Percentiles rank a stretch among this genome's conserved stretches.
Evolutionary conservation across 1,140 invertebrate species (phyloP).

Genomic region (Neuroterus valhalla): DNA sequence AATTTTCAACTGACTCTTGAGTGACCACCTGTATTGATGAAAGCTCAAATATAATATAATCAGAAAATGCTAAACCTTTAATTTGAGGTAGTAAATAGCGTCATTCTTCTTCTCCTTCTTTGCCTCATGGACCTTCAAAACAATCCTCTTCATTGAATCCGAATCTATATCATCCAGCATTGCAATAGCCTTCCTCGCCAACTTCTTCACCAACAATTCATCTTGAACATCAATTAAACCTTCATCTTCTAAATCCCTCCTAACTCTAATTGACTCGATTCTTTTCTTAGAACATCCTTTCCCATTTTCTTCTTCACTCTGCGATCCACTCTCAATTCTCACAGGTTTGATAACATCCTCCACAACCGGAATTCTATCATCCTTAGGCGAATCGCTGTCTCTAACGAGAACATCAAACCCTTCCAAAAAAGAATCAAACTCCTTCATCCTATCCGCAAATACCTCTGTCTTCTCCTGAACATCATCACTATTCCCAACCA

Average conservation of each 20-base stretch:
- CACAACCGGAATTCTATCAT: slow-evolving; percentile 42
- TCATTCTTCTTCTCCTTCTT: slow-evolving; percentile 47
- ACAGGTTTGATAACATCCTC: slow-evolving; percentile 50
- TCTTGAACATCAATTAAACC: slow-evolving; percentile 39
- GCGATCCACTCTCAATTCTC: slow-evolving; percentile 32
- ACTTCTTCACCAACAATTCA: slow-evolving; percentile 61
- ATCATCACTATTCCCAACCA: slow-evolving; percentile 40
- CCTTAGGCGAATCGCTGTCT: slow-evolving; percentile 38
- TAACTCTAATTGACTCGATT: neutral
- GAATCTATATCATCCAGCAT: slow-evolving; percentile 68
- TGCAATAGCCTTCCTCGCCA: slow-evolving; percentile 68
- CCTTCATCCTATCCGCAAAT: slow-evolving; percentile 66
- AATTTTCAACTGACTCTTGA: too few species aligned
- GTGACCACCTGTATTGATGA: too few species aligned
- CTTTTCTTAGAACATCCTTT: neutral
- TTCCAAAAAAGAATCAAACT: slow-evolving; percentile 69
- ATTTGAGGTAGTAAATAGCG: slow-evolving; percentile 43
- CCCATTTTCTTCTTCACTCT: slow-evolving; percentile 27
- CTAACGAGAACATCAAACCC: slow-evolving; percentile 64
- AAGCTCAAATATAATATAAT: too few species aligned
- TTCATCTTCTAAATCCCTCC: slow-evolving; percentile 43
- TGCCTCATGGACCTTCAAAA: slow-evolving; percentile 63
- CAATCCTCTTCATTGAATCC: slow-evolving; percentile 67
- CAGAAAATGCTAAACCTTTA: neutral
- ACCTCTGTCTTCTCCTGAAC: slow-evolving; percentile 36